Evolutionary conservation across 2,888 invertebrate genomes (phyloP), one percentile per base, ranked within the genome.

Genomic region (Cantharis flavilabris): DNA sequence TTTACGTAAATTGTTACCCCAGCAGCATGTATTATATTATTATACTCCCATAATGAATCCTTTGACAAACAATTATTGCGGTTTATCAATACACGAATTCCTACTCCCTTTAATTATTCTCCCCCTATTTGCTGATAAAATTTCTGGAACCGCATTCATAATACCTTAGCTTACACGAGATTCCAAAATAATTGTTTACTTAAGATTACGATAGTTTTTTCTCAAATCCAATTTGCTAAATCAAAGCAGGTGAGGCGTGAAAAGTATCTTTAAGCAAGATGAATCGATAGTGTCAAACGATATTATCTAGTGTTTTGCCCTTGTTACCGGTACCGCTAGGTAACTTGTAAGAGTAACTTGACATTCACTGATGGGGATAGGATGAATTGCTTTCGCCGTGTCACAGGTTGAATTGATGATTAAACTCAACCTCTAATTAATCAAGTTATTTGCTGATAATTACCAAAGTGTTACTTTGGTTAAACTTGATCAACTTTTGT

Each of bases 251-350:
- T 49, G 49, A 49, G n/a, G 49, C n/a, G 49, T 49, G 69, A 20
- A 69, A 69, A 69, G 28, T 49, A 30, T 49, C 63, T 26, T 69
- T 76, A 76, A 76, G 69, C 64, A 76, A 76, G 76, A 76, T 73
- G 72, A 76, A 76, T 76, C 76, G 72, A 76, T 76, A 76, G 76
- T 76, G 76, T 76, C 76, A 76, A 76, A 76, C 64, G 76, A 76
- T 76, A 72, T 76, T 76, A 76, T 76, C 76, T 72, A 30, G 23
- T 62, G 75, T 75, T 75, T 71, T 71, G 71, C 71, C 76, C 76
- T 72, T 76, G 76, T 76, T 72, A 76, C 69, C 67, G 71, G 72
- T 76, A 69, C 28, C 75, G 67, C 33, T 62, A 72, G 76, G 70
- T 73, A 76, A 76, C 73, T 73, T 74, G 70, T 71, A 73, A 49